These are phyloP conservation scores for Patella caerulea DNA, from an alignment of 2,888 invertebrate genomes.

Conservation along the genomic window DNA sequence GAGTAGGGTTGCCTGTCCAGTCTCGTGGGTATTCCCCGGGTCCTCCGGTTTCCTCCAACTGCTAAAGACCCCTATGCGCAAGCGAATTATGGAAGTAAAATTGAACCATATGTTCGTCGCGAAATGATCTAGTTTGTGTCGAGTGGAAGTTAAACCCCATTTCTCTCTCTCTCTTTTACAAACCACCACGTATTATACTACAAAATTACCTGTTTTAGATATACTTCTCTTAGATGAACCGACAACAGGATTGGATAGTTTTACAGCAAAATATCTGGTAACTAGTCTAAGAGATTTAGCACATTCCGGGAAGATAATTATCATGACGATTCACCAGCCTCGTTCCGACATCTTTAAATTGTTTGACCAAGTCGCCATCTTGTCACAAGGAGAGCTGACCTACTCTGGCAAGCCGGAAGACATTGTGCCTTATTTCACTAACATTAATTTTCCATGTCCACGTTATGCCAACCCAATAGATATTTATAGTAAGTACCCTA, in stretches of 20 bases:
- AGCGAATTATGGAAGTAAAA: too few species aligned
- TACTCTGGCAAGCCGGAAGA: conserved; percentile 78
- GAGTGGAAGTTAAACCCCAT: too few species aligned
- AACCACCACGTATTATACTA: too few species aligned
- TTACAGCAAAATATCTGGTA: conserved; percentile 83
- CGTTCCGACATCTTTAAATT: conserved; percentile 59
- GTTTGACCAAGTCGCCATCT: conserved; percentile 56
- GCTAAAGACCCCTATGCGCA: too few species aligned
- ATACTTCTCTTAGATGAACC: conserved; percentile 92
- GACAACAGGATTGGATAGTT: conserved; percentile 86
- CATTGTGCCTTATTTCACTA: conserved; percentile 93
- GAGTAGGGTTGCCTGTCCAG: too few species aligned
- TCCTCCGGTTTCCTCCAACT: too few species aligned
- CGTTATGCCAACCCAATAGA: conserved; percentile 96
- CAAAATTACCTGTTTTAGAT: conserved; percentile 77
- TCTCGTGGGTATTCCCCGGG: too few species aligned
- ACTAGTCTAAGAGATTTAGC: conserved; percentile 52
- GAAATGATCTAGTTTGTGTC: too few species aligned
- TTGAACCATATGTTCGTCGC: too few species aligned
- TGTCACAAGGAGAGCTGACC: conserved; percentile 79
- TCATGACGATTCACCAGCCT: conserved; percentile 83
- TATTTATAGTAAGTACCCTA: conserved; percentile 79
- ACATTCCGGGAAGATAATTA: conserved; percentile 74
- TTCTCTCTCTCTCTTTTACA: too few species aligned
- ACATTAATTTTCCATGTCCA: conserved; percentile 96